Conservation (phyloP, 1,140 invertebrate species). For the Drosophila truncata region DNA sequence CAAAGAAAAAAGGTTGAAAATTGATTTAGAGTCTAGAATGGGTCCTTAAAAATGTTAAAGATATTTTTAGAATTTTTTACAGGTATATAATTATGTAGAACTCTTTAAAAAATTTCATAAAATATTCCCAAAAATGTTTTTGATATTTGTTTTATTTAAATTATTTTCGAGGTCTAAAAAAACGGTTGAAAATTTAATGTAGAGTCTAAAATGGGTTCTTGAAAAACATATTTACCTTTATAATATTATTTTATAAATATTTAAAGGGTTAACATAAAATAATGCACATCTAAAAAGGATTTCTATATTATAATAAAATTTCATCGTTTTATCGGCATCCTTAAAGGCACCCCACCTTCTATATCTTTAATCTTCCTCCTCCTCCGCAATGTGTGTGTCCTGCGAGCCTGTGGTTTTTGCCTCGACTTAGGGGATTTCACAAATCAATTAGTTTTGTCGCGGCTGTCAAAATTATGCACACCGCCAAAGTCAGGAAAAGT, state of each 20-base stretch:
- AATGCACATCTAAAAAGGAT: too few relatives aligned
- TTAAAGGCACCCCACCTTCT: not conserved
- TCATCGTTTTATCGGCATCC: too few relatives aligned
- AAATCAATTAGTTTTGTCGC: slow-evolving; percentile 85
- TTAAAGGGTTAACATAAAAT: too few relatives aligned
- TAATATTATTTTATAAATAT: too few relatives aligned
- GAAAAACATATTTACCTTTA: not conserved
- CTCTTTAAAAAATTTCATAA: not conserved
- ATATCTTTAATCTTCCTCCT: not conserved
- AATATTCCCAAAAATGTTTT: too few relatives aligned
- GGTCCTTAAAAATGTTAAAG: too few relatives aligned
- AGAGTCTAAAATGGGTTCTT: not conserved
- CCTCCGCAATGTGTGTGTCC: slow-evolving; percentile 65
- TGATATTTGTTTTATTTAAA: too few relatives aligned
- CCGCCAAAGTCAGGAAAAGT: slow-evolving; percentile 56
- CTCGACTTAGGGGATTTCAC: slow-evolving; percentile 55
- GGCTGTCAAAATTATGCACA: slow-evolving; percentile 72
- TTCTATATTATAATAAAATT: too few relatives aligned
- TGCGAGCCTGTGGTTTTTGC: slow-evolving; percentile 54
- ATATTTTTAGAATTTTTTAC: not conserved
- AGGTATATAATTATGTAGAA: not conserved
- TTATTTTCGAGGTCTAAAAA: too few relatives aligned
- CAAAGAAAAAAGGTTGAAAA: too few relatives aligned
- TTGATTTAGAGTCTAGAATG: too few relatives aligned
- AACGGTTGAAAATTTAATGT: too few relatives aligned